A percentile compares a stretch with the other conserved stretches of the same genome.
These are phyloP conservation scores for Seriola dumerili DNA, from an alignment of 2,113 vertebrate species.

Conservation along the genomic window DNA sequence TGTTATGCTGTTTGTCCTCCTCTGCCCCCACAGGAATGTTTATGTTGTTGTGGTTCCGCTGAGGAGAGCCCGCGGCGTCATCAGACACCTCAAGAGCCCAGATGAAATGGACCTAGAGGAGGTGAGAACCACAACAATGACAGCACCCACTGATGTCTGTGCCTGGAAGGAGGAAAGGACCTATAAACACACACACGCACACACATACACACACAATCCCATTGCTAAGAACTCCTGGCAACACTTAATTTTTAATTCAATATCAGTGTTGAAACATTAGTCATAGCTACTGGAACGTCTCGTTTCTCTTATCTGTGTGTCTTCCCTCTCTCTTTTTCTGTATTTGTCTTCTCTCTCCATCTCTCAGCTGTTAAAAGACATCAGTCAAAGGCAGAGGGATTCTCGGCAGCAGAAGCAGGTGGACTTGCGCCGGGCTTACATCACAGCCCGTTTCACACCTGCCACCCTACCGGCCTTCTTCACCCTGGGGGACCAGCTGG, in stretches of 20 bases:
- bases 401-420: slow-evolving; percentile 92
- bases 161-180: slow-evolving; percentile 40
- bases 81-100: slow-evolving; percentile 90
- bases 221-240: slow-evolving; percentile 51
- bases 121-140: slow-evolving; percentile 80
- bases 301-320: slow-evolving; percentile 24
- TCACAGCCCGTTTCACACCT: slow-evolving; percentile 92
- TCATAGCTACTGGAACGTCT: slow-evolving; percentile 44
- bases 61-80: slow-evolving; percentile 89
- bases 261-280: slow-evolving; percentile 41
- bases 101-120: slow-evolving; percentile 99
- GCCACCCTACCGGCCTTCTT: slow-evolving; percentile 90
- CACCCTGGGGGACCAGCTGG: slow-evolving; percentile 93
- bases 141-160: slow-evolving; percentile 43
- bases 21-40: slow-evolving; percentile 86
- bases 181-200: slow-evolving; percentile 38
- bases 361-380: slow-evolving; percentile 91
- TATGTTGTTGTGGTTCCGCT: slow-evolving; percentile 97
- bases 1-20: slow-evolving; percentile 35
- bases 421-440: slow-evolving; percentile 92
- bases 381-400: slow-evolving; percentile 90
- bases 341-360: slow-evolving; percentile 1
- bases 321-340: background rate
- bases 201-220: slow-evolving; percentile 22
- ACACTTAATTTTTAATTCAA: slow-evolving; percentile 42